A percentile compares a stretch with the other conserved stretches of the same genome.
Conservation (phyloP, 1,140 invertebrate genomes). For the Ridgeia piscesae region DNA sequence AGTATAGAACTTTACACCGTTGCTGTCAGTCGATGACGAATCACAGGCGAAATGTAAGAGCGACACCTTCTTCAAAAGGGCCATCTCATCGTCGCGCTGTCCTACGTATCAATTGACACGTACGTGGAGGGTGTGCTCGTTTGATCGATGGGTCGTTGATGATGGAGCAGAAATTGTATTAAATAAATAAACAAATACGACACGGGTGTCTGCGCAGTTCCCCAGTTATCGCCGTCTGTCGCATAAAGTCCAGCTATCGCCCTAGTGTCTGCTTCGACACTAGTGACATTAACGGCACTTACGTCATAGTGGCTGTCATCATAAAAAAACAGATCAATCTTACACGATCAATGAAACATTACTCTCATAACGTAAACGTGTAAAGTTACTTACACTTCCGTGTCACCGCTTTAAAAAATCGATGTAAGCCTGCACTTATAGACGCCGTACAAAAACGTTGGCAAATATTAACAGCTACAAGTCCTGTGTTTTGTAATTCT, state of each 20-base stretch:
- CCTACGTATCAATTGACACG: neutral
- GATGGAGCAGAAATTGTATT: neutral
- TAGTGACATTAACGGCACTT: neutral
- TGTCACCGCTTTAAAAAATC: neutral
- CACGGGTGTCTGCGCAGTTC: neutral
- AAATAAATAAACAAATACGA: neutral
- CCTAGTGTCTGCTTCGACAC: neutral
- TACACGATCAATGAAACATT: neutral
- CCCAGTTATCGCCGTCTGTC: neutral
- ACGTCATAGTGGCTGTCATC: neutral
- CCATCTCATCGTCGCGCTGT: neutral
- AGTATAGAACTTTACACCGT: neutral
- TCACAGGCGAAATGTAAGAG: neutral
- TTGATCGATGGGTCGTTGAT: neutral
- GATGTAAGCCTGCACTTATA: no score
- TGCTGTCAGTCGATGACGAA: neutral
- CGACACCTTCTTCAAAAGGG: neutral
- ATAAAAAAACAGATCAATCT: neutral
- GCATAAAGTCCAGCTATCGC: neutral
- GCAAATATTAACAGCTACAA: no score
- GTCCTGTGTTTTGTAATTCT: no score
- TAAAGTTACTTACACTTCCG: neutral
- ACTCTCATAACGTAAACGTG: neutral
- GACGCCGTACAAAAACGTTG: no score
- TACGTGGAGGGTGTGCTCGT: neutral